Conservation (phyloP, 1,140 invertebrate species). For the Bilobella aurantiaca region DNA sequence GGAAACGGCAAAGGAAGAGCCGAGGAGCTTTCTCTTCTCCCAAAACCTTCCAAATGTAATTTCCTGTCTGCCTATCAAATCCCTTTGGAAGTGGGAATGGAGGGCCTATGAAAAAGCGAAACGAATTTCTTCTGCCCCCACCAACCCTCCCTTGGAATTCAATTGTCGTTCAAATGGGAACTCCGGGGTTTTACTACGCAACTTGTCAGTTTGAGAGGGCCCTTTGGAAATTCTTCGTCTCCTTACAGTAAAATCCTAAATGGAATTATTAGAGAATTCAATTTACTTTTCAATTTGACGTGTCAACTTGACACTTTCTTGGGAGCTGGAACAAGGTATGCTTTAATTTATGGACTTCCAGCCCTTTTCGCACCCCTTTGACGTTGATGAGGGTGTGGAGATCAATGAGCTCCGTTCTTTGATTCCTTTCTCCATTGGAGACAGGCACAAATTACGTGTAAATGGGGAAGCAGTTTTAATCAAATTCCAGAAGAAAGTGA, state of each 20-base stretch:
- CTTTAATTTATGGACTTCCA: not conserved
- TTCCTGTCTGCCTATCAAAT: conserved; percentile 6
- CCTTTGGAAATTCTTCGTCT: not conserved
- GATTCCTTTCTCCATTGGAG: not conserved
- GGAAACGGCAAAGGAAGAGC: not conserved
- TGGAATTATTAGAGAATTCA: conserved; percentile 4
- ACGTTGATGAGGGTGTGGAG: not conserved
- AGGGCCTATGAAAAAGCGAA: not conserved
- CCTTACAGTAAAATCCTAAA: not conserved
- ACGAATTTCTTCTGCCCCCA: not conserved
- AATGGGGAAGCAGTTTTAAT: not conserved
- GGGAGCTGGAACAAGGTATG: not conserved
- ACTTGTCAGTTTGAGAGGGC: not conserved
- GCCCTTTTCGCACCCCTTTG: no score
- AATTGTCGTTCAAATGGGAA: not conserved
- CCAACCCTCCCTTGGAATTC: not conserved
- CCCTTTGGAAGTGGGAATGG: not conserved
- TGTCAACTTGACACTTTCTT: not conserved
- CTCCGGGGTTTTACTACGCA: not conserved
- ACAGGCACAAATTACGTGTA: not conserved
- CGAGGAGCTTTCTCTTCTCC: not conserved
- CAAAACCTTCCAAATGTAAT: conserved; percentile 1
- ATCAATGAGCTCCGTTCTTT: not conserved
- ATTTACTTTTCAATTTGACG: conserved; percentile 4
- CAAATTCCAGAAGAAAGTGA: not conserved